phyloP scores from a whole-genome alignment of 1,140 invertebrate genomes.

The Pomacea maculata region DNA sequence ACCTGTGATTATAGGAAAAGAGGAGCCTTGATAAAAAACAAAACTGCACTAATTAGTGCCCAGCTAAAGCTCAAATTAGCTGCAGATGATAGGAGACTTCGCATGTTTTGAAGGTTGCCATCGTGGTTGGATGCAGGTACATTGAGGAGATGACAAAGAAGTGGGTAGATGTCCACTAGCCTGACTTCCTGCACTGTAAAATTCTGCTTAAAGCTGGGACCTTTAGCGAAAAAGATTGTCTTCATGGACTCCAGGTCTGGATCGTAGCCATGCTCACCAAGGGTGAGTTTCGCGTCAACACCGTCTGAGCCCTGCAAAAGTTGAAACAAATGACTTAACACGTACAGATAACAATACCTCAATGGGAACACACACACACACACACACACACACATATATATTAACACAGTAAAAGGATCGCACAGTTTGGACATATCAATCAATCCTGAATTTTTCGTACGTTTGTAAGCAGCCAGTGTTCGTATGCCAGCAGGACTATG shows the following conservation, averaged over 20 bases:
- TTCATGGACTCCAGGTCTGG: conserved; percentile 71
- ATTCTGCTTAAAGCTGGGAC: conserved; percentile 71
- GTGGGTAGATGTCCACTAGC: conserved; percentile 73
- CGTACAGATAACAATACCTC: too few species aligned
- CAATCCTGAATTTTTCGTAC: conserved; percentile 37
- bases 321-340: too few species aligned
- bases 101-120: conserved; percentile 30
- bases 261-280: conserved; percentile 75
- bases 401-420: too few species aligned
- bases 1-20: too few species aligned
- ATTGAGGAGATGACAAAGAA: conserved; percentile 72
- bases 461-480: conserved; percentile 51
- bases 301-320: too few species aligned
- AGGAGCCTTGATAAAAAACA: too few species aligned
- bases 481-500: conserved; percentile 53
- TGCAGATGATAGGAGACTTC: too few species aligned
- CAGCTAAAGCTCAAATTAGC: too few species aligned
- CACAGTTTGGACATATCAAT: too few species aligned
- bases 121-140: conserved; percentile 42
- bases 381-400: too few species aligned
- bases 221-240: conserved; percentile 75
- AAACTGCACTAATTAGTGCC: too few species aligned
- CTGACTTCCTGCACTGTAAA: conserved; percentile 69
- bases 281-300: accelerated
- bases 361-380: too few species aligned